phyloP scores from a whole-genome alignment of 2,888 invertebrate species.

The Limulus polyphemus region DNA sequence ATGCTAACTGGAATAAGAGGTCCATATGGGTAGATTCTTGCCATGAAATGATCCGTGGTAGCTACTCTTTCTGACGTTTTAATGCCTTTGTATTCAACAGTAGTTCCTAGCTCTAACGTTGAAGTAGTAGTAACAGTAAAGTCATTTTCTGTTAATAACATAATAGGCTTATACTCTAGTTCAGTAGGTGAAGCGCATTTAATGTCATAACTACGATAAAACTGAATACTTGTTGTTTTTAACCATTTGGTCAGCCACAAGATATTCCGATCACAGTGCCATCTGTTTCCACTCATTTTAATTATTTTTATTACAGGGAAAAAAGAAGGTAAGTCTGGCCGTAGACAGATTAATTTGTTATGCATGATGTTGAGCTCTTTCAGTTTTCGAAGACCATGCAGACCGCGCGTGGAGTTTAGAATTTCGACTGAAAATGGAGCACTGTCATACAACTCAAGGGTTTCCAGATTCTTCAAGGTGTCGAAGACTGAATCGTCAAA shows the following conservation, averaged over 20 bases:
- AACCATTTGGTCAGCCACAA: constrained; percentile 47
- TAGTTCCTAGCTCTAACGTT: too few species aligned
- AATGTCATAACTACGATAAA: constrained; percentile 34
- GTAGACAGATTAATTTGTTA: constrained; percentile 49
- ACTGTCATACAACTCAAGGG: constrained; percentile 61
- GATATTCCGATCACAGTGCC: constrained; percentile 47
- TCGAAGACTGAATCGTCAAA: constrained; percentile 51
- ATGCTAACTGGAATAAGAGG: too few species aligned
- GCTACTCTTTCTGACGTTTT: too few species aligned
- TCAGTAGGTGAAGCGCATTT: constrained; percentile 36
- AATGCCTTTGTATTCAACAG: too few species aligned
- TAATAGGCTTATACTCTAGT: constrained; percentile 31
- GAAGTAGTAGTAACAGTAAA: background rate
- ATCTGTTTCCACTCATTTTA: constrained; percentile 54
- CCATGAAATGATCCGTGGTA: too few species aligned
- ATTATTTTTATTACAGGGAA: constrained; percentile 55
- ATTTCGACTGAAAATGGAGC: constrained; percentile 53
- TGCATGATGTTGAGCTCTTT: constrained; percentile 55
- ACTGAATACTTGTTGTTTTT: constrained; percentile 41
- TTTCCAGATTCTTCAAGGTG: constrained; percentile 55
- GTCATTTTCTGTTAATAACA: constrained; percentile 23
- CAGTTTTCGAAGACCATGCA: constrained; percentile 56
- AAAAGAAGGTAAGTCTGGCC: constrained; percentile 54
- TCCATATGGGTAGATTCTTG: too few species aligned
- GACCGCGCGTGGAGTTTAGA: constrained; percentile 55